These are phyloP conservation scores for Diarsia brunnea DNA, from an alignment of 2,888 invertebrate species.

Conservation along the genomic window DNA sequence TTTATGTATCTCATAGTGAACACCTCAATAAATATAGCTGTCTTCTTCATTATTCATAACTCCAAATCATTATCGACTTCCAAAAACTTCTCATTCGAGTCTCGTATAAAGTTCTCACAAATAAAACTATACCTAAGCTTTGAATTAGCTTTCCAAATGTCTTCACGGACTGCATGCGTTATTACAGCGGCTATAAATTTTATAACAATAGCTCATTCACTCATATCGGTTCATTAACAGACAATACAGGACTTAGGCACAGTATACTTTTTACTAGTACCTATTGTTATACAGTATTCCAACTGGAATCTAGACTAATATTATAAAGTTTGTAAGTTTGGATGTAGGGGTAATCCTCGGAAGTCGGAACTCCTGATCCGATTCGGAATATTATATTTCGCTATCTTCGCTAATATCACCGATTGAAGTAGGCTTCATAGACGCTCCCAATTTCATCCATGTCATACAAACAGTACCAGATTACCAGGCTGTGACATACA, in stretches of 20 bases:
- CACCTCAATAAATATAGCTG: neutral
- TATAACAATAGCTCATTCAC: constrained; percentile 55
- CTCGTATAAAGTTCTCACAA: constrained; percentile 65
- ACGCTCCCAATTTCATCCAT: too few species aligned
- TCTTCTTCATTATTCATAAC: neutral
- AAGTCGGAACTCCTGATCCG: too few species aligned
- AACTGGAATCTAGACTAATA: neutral
- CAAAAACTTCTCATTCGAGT: constrained; percentile 46
- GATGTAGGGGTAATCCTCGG: too few species aligned
- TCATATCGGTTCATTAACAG: constrained; percentile 15
- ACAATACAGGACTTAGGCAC: neutral
- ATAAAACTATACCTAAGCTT: constrained; percentile 5
- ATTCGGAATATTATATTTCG: too few species aligned
- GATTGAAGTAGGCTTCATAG: too few species aligned
- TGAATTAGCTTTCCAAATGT: constrained; percentile 62
- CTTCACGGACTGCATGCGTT: constrained; percentile 47
- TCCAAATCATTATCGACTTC: neutral
- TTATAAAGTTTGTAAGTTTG: too few species aligned
- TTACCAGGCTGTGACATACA: too few species aligned
- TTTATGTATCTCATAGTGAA: neutral
- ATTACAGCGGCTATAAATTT: constrained; percentile 42
- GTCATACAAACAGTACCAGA: too few species aligned
- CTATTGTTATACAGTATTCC: neutral
- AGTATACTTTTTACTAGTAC: neutral
- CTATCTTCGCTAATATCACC: too few species aligned